Evolutionary conservation across 2,888 invertebrate species (phyloP).

Genomic region (Chaitophorus viminalis): DNA sequence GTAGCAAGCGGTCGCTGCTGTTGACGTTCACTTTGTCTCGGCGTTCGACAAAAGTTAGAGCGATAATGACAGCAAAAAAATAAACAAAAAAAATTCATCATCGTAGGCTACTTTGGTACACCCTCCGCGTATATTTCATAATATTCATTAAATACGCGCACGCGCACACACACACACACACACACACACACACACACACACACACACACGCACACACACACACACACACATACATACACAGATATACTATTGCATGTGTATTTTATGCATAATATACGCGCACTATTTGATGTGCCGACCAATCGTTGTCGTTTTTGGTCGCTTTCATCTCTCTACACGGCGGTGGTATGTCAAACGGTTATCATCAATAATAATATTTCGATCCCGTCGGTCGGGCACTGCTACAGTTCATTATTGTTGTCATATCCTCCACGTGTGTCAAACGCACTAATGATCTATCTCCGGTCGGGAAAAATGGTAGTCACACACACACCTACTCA

Average conservation of each 20-base stretch:
- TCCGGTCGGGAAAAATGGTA: slow-evolving; percentile 9
- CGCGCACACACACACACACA: too few species aligned
- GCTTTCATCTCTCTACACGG: neutral
- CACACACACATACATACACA: too few species aligned
- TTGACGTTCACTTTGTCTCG: slow-evolving; percentile 32
- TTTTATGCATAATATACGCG: too few species aligned
- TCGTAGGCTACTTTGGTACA: neutral
- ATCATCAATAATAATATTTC: slow-evolving; percentile 52
- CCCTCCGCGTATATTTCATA: neutral
- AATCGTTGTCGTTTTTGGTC: neutral
- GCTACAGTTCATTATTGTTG: slow-evolving; percentile 33
- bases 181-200: too few species aligned
- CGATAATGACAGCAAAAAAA: neutral
- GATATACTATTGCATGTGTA: too few species aligned
- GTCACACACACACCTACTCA: neutral
- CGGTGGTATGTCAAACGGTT: slow-evolving; percentile 19
- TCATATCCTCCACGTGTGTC: slow-evolving; percentile 12
- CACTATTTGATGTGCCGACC: neutral
- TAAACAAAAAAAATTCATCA: neutral
- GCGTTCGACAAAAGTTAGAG: neutral
- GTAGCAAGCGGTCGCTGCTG: slow-evolving; percentile 10
- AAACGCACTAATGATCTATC: slow-evolving; percentile 52
- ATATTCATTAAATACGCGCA: neutral
- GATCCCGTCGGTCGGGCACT: neutral
- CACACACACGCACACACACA: too few species aligned